phyloP scores from a whole-genome alignment of 2,888 invertebrate genomes.

The Trachelus troglodyta region DNA sequence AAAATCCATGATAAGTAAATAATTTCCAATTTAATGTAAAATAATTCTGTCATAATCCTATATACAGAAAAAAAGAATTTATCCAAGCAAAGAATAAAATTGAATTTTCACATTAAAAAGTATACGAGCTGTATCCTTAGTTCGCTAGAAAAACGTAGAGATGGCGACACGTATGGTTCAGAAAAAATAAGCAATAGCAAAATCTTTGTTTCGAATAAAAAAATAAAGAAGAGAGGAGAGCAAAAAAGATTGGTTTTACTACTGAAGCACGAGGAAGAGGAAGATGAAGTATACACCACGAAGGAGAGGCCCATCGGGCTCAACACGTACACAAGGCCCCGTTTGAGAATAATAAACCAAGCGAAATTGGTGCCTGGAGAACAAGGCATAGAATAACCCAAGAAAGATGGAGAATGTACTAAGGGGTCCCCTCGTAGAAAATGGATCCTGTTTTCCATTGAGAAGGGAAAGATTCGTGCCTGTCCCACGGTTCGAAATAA shows the following conservation, averaged over 20 bases:
- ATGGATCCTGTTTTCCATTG: conserved; percentile 64
- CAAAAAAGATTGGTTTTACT: background rate
- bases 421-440: conserved; percentile 46
- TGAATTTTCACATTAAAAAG: background rate
- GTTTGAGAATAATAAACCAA: background rate
- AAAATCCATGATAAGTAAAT: background rate
- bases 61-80: background rate
- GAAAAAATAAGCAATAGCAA: background rate
- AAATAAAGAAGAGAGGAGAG: conserved; percentile 1
- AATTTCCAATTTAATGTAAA: background rate
- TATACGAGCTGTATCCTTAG: background rate
- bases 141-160: background rate
- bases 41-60: background rate
- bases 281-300: background rate
- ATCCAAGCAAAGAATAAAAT: background rate
- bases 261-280: background rate
- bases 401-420: conserved; percentile 18
- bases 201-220: background rate
- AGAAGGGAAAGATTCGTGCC: conserved; percentile 23
- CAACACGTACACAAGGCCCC: background rate
- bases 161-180: background rate
- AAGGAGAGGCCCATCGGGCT: background rate
- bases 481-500: conserved; percentile 58
- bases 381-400: background rate
- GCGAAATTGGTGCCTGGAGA: background rate